Conservation (phyloP, 2,113 vertebrate species). For the Larimichthys polyactis region DNA sequence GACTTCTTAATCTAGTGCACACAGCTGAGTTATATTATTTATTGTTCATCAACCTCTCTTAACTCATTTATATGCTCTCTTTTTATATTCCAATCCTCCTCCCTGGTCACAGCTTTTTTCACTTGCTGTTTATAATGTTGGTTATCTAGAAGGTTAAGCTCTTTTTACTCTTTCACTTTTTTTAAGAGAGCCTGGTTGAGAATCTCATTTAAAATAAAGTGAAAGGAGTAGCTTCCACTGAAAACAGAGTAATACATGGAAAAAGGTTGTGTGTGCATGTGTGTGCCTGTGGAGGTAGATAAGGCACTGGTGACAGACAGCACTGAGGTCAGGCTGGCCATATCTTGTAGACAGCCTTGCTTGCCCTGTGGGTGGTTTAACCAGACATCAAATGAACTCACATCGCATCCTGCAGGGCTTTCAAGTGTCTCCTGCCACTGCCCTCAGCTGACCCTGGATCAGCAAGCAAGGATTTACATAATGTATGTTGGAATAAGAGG, state of each 20-base stretch:
- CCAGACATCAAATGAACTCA: slow-evolving; percentile 69
- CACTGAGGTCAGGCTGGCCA: slow-evolving; percentile 62
- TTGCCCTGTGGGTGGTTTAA: slow-evolving; percentile 66
- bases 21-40: slow-evolving; percentile 5
- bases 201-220: slow-evolving; percentile 25
- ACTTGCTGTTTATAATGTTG: background rate
- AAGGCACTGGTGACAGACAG: slow-evolving; percentile 63
- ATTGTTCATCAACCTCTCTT: background rate
- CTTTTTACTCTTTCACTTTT: slow-evolving; percentile 10
- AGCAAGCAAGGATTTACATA: slow-evolving; percentile 65
- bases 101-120: background rate
- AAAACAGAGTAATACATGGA: slow-evolving; percentile 30
- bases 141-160: background rate
- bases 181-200: background rate
- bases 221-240: slow-evolving; percentile 4
- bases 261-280: slow-evolving; percentile 7
- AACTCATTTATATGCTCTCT: background rate
- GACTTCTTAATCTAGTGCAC: slow-evolving; percentile 10
- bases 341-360: slow-evolving; percentile 65
- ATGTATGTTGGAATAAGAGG: slow-evolving; percentile 46
- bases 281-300: slow-evolving; percentile 51
- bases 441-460: slow-evolving; percentile 63
- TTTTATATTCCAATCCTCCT: background rate
- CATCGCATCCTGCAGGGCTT: slow-evolving; percentile 60
- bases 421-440: slow-evolving; percentile 35